Evolutionary conservation across 1,140 invertebrate genomes (phyloP).

Genomic region (Diachasma alloeum): DNA sequence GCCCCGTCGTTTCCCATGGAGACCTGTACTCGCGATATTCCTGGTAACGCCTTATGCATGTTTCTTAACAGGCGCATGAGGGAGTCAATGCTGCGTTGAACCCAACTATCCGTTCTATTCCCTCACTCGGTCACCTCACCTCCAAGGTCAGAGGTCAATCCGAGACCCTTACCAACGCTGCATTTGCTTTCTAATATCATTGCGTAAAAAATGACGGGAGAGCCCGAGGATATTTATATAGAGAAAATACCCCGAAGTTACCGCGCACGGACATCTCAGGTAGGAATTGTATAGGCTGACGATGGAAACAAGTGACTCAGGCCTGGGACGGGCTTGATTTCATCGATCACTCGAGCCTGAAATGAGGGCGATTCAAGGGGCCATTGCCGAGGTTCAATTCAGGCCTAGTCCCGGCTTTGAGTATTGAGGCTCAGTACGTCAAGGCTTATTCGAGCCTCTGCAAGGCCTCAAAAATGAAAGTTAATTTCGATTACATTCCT

Average conservation of each 20-base stretch:
- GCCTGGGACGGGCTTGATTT: too few species aligned
- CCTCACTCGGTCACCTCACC: background rate
- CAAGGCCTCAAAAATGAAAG: too few species aligned
- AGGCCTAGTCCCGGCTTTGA: too few species aligned
- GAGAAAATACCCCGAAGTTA: background rate
- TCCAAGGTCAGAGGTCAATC: background rate
- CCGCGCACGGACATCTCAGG: background rate
- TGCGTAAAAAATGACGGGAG: background rate
- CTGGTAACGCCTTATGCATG: constrained; percentile 7
- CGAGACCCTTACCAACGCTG: background rate
- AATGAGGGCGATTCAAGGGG: too few species aligned
- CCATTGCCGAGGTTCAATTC: too few species aligned
- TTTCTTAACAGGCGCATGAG: background rate
- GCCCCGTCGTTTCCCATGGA: constrained; percentile 40
- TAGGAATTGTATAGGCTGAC: too few species aligned
- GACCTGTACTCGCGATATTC: constrained; percentile 34
- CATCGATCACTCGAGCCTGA: too few species aligned
- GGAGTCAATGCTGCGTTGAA: background rate
- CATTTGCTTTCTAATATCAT: background rate
- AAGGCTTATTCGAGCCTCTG: too few species aligned
- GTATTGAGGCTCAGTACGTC: too few species aligned
- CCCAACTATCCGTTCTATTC: background rate
- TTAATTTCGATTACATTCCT: too few species aligned
- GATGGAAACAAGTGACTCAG: too few species aligned
- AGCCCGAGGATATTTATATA: background rate